Percentiles rank a stretch among this genome's conserved stretches.
Evolutionary conservation across 2,888 invertebrate species (phyloP).

Genomic region (Leptogaster cylindrica): DNA sequence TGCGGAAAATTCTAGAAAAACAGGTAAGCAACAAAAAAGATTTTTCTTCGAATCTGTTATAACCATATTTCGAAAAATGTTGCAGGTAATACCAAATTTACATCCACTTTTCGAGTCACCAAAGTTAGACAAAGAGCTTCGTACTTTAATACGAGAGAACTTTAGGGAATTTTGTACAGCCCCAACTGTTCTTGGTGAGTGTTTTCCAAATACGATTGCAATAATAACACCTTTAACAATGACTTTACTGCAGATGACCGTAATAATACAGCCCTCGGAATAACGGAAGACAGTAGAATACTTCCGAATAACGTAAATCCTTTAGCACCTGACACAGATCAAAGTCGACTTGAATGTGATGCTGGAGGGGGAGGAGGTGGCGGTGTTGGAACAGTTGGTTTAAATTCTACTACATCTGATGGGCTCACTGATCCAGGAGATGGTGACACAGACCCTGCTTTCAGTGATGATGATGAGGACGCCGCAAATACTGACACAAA

Average conservation of each 20-base stretch:
- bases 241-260: slow-evolving; percentile 44
- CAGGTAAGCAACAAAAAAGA: slow-evolving; percentile 67
- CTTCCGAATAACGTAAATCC: slow-evolving; percentile 43
- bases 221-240: slow-evolving; percentile 14
- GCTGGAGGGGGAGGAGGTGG: slow-evolving; percentile 43
- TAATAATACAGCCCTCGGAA: slow-evolving; percentile 32
- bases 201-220: not conserved
- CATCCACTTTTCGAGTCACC: slow-evolving; percentile 67
- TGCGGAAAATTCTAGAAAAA: slow-evolving; percentile 67
- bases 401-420: slow-evolving; percentile 48
- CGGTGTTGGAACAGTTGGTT: slow-evolving; percentile 34
- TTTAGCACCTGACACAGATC: slow-evolving; percentile 41
- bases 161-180: slow-evolving; percentile 79
- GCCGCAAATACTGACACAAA: slow-evolving; percentile 59
- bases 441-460: slow-evolving; percentile 52
- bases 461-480: slow-evolving; percentile 67
- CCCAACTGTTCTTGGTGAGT: slow-evolving; percentile 48
- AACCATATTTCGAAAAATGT: not conserved
- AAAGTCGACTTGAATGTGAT: slow-evolving; percentile 44
- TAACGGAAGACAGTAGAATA: slow-evolving; percentile 40
- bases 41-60: not conserved
- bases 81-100: slow-evolving; percentile 67
- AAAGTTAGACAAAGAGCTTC: slow-evolving; percentile 70
- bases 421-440: slow-evolving; percentile 56
- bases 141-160: slow-evolving; percentile 82